Base-by-base conservation (phyloP, 2,113 vertebrate species). In the Campylomormyrus tamandua region DNA sequence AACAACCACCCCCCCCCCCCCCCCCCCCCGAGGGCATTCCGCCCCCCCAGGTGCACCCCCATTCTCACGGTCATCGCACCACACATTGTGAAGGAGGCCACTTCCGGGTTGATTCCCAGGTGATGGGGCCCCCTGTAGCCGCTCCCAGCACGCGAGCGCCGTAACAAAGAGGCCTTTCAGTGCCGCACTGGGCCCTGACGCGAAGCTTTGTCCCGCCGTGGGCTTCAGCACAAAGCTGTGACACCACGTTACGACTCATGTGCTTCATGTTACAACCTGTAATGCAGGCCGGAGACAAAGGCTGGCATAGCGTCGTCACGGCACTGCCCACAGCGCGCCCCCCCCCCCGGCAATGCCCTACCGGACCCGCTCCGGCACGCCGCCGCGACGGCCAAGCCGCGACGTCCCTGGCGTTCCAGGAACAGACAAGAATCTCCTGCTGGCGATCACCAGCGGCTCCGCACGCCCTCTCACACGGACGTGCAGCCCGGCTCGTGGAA, bases 401-500 rank as follows among this genome's bases (percentile, higher is more conserved):
- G 50, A 52, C 13, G 13, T 3, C 13, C 1, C 27, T 1, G 62
- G 13, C 62, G 0, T 31, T 31, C 5, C 62, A 31, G 62, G 10
- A 11, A 4, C 24, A 10, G 58, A 27, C 24, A n/a, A n/a, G 24
- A 56, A 21, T 24, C 24, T 11, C 58, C 42, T 8, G 24, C 87
- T 11, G 31, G 5, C 46, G 21, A n/a, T 62, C 5, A 1, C 5
- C 15, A 42, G 10, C 17, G 8, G 53, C 27, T 56, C 52, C 5
- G 39, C 17, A 13, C 50, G 1, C n/a, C 11, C 83, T n/a, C 46
- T 9, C 45, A 49, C 42, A 52, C 4, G 58, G 27, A 56, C 17
- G 17, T 0, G 24, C 74, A 4, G n/a, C 70, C 74, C 56, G 91
- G 93, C 93, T 84, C 90, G 90, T 90, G 91, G 91, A 92, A 94